These are phyloP conservation scores for Enoplosus armatus DNA, from an alignment of 2,797 vertebrate species.

Conservation along the genomic window DNA sequence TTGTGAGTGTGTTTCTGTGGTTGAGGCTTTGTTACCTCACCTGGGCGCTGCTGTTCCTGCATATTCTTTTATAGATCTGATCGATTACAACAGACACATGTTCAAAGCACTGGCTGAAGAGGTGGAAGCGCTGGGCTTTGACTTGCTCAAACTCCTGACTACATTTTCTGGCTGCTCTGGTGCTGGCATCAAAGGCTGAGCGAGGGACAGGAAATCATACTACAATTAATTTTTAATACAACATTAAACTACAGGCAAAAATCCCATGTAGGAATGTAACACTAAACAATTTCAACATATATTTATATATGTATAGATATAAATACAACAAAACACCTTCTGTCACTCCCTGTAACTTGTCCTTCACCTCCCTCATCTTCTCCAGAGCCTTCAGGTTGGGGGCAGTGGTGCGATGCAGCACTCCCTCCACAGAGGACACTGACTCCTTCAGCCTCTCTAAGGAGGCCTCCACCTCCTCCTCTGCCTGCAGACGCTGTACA, in stretches of 20 bases:
- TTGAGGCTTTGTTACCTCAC: conserved; percentile 72
- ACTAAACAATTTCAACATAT: not conserved
- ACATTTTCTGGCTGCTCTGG: conserved; percentile 83
- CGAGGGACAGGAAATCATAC: not conserved
- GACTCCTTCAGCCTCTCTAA: conserved; percentile 82
- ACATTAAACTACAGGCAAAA: not conserved
- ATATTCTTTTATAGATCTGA: conserved; percentile 95
- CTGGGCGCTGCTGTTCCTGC: conserved; percentile 93
- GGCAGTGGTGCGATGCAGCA: conserved; percentile 84
- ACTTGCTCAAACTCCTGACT: conserved; percentile 91
- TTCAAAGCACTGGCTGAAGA: conserved; percentile 93
- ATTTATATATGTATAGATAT: no score
- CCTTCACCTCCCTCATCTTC: conserved; percentile 86
- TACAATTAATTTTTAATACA: not conserved
- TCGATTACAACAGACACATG: conserved; percentile 91
- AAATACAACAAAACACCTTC: conserved; percentile 85
- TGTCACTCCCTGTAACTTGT: conserved; percentile 87
- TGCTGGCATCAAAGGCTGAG: conserved; percentile 92
- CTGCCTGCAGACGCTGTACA: conserved; percentile 80
- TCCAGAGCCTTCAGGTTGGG: conserved; percentile 93
- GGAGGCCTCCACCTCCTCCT: conserved; percentile 83
- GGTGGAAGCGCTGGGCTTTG: conserved; percentile 87
- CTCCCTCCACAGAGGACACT: conserved; percentile 78
- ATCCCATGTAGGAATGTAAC: not conserved
- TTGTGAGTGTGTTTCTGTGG: not conserved